Percentiles rank a stretch among this genome's conserved stretches.
Conservation (phyloP, 2,113 vertebrate genomes). For the Pomatostomus ruficeps region DNA sequence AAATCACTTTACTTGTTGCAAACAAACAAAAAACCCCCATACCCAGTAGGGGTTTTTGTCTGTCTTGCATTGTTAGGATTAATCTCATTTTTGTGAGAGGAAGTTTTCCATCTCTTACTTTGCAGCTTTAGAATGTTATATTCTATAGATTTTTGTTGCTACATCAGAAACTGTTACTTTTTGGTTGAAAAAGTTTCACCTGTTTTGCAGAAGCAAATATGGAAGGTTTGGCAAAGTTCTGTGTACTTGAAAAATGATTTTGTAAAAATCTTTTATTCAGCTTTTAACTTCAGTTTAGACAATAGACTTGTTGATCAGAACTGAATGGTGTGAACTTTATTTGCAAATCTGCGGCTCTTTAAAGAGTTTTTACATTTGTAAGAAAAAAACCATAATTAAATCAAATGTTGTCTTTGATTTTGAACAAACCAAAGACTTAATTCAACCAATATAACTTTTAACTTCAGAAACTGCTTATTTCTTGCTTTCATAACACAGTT, state of each 20-base stretch:
- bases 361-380: neutral
- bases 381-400: neutral
- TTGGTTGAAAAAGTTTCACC: neutral
- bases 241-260: neutral
- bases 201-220: neutral
- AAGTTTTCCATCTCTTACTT: neutral
- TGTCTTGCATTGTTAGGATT: neutral
- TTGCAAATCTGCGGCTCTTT: neutral
- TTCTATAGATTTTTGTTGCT: neutral
- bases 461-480: slow-evolving; percentile 29
- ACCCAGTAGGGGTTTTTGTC: neutral
- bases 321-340: neutral
- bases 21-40: neutral
- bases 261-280: neutral
- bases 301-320: neutral
- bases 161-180: neutral
- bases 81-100: neutral
- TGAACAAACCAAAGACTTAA: slow-evolving; percentile 7
- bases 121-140: neutral
- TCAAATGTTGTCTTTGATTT: slow-evolving; percentile 27
- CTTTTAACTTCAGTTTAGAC: neutral
- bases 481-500: slow-evolving; percentile 34
- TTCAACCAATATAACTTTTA: slow-evolving; percentile 18
- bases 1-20: neutral
- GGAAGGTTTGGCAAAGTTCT: neutral